Base-by-base conservation (phyloP, 1,140 invertebrate species). In the Drosophila insularis region DNA sequence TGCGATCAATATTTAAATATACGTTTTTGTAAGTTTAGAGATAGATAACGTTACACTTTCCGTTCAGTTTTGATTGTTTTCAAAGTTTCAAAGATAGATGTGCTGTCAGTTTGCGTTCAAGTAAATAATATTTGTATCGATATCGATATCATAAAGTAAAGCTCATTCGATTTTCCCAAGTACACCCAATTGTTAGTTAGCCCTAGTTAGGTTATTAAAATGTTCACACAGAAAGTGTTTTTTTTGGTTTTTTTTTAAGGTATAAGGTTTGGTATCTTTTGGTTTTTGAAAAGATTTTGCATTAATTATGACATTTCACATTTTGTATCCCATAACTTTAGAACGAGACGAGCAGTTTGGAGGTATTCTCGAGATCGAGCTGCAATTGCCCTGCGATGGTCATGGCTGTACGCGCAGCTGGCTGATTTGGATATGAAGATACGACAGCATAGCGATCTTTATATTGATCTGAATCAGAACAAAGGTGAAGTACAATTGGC, bases 391-490 rank as follows among this genome's bases (percentile, higher is more conserved):
- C 94, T 96, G 3, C 94, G 97, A 54, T 98, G 97, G 97, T 96
- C 96, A 8, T 99, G 97, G 97, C 92, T 99, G 11, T 96, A 97
- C 77, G 95, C 97, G 6, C 97, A 98, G 92, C 95, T 99, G 14
- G 95, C 96, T 37, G 98, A 98, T 92, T 92, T 99, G 76, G 97
- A 98, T 90, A 98, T 97, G 91, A 95, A 95, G 84, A 98, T 98
- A 71, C 94, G 97, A 2, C 97, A 98, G 86, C 96, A 98, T 90
- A 96, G 94, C 81, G 97, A 98, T 66, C 93, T 98, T 53, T 95
- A 96, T 85, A 93, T 94, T 65, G 94, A 95, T 81, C 93, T 96
- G 54, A 92, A 93, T 40, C 78, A 92, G n/a, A 89, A 91, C 11
- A 95, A 95, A 77, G 94, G 94, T 10, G 66, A 92, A n/a, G 93